Conservation (phyloP, 1,140 invertebrate species). For the Apis florea region DNA sequence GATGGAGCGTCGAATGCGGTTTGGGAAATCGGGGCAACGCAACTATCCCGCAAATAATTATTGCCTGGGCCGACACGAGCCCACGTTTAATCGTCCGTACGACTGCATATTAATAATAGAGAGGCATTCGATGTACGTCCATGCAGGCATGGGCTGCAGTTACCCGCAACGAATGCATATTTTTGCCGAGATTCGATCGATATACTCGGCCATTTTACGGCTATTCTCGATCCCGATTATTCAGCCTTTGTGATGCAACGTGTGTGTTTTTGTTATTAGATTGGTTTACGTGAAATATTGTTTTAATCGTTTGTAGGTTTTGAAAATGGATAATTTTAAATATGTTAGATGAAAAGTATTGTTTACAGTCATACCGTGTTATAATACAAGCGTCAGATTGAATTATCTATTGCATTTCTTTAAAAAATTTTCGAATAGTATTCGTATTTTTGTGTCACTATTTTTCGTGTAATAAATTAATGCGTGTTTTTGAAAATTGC, state of each 20-base stretch:
- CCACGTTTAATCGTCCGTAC: slow-evolving; percentile 64
- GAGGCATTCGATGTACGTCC: slow-evolving; percentile 34
- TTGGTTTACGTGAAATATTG: too few relatives aligned
- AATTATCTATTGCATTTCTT: too few relatives aligned
- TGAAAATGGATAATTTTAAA: too few relatives aligned
- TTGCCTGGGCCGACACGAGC: slow-evolving; percentile 35
- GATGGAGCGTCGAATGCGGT: slow-evolving; percentile 54
- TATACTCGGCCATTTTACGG: slow-evolving; percentile 46
- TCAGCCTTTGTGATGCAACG: slow-evolving; percentile 10
- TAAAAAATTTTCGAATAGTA: too few relatives aligned
- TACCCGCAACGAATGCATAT: slow-evolving; percentile 49
- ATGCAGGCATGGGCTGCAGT: slow-evolving; percentile 42
- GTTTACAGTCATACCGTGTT: too few relatives aligned
- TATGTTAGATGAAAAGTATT: too few relatives aligned
- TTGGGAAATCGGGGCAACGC: slow-evolving; percentile 55
- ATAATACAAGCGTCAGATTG: too few relatives aligned
- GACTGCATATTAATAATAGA: slow-evolving; percentile 65
- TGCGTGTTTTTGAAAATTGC: too few relatives aligned
- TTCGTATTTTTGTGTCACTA: too few relatives aligned
- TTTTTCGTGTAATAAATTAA: too few relatives aligned
- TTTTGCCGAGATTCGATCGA: slow-evolving; percentile 53
- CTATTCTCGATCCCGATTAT: slow-evolving; percentile 30
- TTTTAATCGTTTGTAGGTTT: background rate
- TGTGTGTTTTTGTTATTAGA: too few relatives aligned
- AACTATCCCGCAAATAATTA: slow-evolving; percentile 67